Percentiles rank a stretch among this genome's conserved stretches.
phyloP scores from a whole-genome alignment of 2,888 invertebrate species.

The Calliphora vomitoria region DNA sequence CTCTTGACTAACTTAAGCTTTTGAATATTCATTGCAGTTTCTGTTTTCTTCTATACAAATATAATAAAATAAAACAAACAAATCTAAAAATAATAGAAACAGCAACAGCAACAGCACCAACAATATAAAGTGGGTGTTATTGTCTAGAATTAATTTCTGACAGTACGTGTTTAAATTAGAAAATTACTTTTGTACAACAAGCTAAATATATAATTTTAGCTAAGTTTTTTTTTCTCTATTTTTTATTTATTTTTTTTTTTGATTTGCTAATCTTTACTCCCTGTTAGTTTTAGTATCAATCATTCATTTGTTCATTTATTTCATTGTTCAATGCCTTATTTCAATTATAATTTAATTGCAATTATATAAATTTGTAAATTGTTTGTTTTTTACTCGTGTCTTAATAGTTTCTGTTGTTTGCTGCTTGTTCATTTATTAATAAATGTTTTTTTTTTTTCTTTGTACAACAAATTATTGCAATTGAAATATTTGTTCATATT shows the following conservation, averaged over 20 bases:
- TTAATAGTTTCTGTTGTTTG: conserved; percentile 35
- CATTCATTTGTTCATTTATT: conserved; percentile 29
- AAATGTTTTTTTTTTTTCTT: conserved; percentile 7
- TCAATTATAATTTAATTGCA: conserved; percentile 66
- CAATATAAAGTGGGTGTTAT: conserved; percentile 68
- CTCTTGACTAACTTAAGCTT: conserved; percentile 39
- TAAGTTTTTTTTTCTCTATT: not conserved
- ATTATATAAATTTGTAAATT: conserved; percentile 42
- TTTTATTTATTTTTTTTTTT: too few species aligned
- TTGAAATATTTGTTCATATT: conserved; percentile 2
- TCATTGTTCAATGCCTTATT: conserved; percentile 50
- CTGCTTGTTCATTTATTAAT: conserved; percentile 43
- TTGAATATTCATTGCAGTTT: conserved; percentile 60
- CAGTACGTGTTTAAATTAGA: conserved; percentile 70
- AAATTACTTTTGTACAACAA: conserved; percentile 49
- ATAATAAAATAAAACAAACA: conserved; percentile 14
- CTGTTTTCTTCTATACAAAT: not conserved
- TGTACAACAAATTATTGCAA: conserved; percentile 16
- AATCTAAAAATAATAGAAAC: conserved; percentile 39
- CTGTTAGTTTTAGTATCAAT: conserved; percentile 38
- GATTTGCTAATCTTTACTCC: conserved; percentile 54
- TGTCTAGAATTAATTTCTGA: conserved; percentile 67
- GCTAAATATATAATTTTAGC: not conserved
- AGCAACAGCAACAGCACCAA: conserved; percentile 7
- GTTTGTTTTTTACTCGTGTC: conserved; percentile 1